A percentile compares a stretch with the other conserved stretches of the same genome.
Conservation (phyloP, 2,113 vertebrate species). For the Rhadina sibilatrix region DNA sequence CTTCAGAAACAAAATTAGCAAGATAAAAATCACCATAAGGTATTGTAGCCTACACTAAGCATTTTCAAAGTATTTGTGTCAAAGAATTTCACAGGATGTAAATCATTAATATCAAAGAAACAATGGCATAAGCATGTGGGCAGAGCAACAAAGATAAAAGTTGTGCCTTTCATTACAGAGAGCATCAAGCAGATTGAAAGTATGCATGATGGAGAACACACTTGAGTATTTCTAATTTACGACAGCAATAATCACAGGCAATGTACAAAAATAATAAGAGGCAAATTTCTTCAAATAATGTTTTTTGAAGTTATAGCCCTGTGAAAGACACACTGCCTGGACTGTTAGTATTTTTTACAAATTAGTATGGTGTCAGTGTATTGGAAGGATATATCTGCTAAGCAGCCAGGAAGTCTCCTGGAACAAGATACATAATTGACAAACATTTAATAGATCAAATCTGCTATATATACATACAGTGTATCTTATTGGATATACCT, state of each 20-base stretch:
- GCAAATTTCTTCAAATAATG: background rate
- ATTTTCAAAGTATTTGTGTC: background rate
- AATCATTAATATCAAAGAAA: conserved; percentile 1
- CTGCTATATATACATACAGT: background rate
- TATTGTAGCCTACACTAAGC: background rate
- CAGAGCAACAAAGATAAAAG: background rate
- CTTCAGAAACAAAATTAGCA: background rate
- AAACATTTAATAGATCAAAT: background rate
- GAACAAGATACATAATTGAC: background rate
- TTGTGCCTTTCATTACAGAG: background rate
- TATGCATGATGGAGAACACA: background rate
- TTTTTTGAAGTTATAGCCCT: background rate
- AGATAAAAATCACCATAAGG: background rate
- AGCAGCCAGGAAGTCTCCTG: background rate
- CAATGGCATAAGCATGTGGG: background rate
- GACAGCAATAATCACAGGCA: background rate
- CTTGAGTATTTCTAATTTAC: background rate
- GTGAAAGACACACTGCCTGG: background rate
- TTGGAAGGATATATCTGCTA: background rate
- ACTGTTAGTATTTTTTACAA: background rate
- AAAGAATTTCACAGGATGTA: background rate
- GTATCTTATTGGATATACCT: background rate
- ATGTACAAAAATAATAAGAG: background rate
- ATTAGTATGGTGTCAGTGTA: background rate
- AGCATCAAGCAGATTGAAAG: background rate